Evolutionary conservation across 2,888 invertebrate species (phyloP).

Genomic region (Rhopalosiphum nymphaeae): DNA sequence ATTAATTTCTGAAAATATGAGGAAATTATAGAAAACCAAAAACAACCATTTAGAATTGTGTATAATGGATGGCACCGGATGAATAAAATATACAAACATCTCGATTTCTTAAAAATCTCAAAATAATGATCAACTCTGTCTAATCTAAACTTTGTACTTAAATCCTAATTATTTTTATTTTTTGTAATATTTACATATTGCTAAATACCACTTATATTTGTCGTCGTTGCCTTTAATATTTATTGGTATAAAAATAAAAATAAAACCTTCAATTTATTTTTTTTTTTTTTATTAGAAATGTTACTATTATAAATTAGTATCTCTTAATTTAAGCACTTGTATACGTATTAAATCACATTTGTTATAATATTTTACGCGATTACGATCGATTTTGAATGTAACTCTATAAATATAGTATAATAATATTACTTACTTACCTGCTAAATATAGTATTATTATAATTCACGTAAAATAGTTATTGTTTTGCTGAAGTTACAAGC

Average conservation of each 20-base stretch:
- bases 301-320: not conserved
- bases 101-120: not conserved
- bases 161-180: too few species aligned
- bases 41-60: not conserved
- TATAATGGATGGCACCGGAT: not conserved
- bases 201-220: not conserved
- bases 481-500: not conserved
- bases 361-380: not conserved
- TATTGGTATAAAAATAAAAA: too few species aligned
- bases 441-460: not conserved
- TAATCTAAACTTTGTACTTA: not conserved
- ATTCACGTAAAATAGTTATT: not conserved
- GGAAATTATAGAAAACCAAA: not conserved
- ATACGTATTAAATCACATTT: not conserved
- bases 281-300: too few species aligned
- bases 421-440: not conserved
- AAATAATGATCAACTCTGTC: not conserved
- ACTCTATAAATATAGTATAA: not conserved
- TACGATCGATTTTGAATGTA: not conserved
- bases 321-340: not conserved
- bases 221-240: not conserved
- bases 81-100: not conserved
- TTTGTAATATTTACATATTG: too few species aligned
- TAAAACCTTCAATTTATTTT: too few species aligned
- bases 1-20: not conserved